Percentiles rank a stretch among this genome's conserved stretches.
Evolutionary conservation across 64 coral and sea anemone species (phyloP).

Genomic region (Dendronephthya gigantea): DNA sequence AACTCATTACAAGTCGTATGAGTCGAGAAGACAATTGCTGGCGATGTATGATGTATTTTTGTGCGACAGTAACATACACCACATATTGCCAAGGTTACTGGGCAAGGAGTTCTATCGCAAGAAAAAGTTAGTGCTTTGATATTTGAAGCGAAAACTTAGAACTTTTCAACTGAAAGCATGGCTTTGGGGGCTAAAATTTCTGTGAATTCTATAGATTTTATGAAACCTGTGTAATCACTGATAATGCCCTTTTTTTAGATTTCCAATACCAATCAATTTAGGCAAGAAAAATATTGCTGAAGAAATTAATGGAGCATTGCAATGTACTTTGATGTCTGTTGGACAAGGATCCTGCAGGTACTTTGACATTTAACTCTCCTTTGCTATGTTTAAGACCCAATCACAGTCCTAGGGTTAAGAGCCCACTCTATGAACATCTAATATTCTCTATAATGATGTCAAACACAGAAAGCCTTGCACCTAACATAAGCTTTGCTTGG

Average conservation of each 20-base stretch:
- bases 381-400: neutral
- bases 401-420: no score
- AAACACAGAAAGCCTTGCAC: no score
- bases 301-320: slow-evolving; percentile 67
- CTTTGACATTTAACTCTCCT: neutral
- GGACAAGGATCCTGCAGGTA: slow-evolving; percentile 82
- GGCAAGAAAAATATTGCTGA: slow-evolving; percentile 55
- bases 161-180: no score
- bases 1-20: neutral
- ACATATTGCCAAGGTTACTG: neutral
- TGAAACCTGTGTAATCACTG: no score
- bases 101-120: slow-evolving; percentile 7
- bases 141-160: no score
- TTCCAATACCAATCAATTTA: slow-evolving; percentile 75
- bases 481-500: no score
- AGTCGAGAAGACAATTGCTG: neutral
- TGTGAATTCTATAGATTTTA: no score
- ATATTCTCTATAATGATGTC: neutral
- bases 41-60: neutral
- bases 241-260: slow-evolving; percentile 40
- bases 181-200: no score
- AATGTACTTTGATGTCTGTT: slow-evolving; percentile 66
- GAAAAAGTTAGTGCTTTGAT: neutral
- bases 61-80: neutral
- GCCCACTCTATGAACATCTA: no score